Base-by-base conservation (phyloP, 2,797 vertebrate genomes). In the Macropus fuliginosus region DNA sequence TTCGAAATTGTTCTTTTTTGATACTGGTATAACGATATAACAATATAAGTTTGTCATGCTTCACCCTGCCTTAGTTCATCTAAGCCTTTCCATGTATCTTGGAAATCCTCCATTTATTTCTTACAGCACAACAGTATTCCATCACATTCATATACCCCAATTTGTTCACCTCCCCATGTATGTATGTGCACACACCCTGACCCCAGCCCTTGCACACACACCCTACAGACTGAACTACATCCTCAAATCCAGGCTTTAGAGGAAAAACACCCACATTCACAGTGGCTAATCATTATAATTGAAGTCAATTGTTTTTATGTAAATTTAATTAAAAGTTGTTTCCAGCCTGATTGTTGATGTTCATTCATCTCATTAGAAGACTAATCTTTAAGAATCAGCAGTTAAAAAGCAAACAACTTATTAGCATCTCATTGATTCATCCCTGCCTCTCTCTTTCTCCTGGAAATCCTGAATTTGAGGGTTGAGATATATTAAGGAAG, bases 271-370 rank as follows among this genome's bases (percentile, higher is more conserved):
- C 56, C 3, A 87, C 92, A 94, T 54, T n/a, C 93, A 34, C 94
- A 92, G 52, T 94, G 97, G 96, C 56, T 97, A 94, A 97, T 96
- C 97, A 92, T 96, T 98, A 95, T 91, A 94, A 95, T 96, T 93
- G 94, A 74, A 96, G 95, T 92, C 94, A 95, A 91, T 93, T 97
- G 97, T 96, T 98, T 96, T 91, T 50, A 54, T 94, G 95, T 96
- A 98, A 98, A 98, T 96, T 95, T 98, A 98, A 98, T 98, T 98
- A 95, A 97, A 98, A 96, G 0, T 89, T 55, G 91, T 93, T 98
- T 97, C 96, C n/a, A 40, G 87, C 91, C 92, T 95, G 97, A 97
- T 97, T 92, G 87, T 93, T 95, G 92, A 31, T 97, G 96, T 97
- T 98, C 97, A 98, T 96, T 96, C 92, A 94, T 94, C 94, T 98